Evolutionary conservation across 2,113 vertebrate genomes (phyloP).

Genomic region (Tachuris rubrigastra): DNA sequence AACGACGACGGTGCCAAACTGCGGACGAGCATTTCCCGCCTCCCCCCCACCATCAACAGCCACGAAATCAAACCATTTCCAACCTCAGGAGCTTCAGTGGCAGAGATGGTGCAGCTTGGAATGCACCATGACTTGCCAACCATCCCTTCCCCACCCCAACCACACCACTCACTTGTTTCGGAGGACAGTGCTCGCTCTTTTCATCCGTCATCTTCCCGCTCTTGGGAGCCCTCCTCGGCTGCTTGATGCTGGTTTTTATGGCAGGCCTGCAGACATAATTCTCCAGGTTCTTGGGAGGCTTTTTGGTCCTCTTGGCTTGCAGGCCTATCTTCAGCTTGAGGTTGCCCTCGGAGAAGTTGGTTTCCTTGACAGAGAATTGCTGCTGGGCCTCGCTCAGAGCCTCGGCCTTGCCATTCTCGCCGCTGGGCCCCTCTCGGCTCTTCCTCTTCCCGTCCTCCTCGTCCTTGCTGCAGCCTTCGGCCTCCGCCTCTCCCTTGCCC

Average conservation of each 20-base stretch:
- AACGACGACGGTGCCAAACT: rapidly evolving
- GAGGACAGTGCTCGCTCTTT: constrained; percentile 71
- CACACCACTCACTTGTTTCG: constrained; percentile 73
- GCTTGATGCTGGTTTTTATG: constrained; percentile 88
- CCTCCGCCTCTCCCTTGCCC: constrained; percentile 67
- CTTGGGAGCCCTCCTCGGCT: constrained; percentile 75
- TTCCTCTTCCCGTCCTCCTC: constrained; percentile 70
- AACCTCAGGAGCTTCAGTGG: not conserved
- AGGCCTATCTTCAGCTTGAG: constrained; percentile 91
- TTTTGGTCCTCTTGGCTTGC: constrained; percentile 94
- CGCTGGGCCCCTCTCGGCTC: constrained; percentile 25
- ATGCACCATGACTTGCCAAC: not conserved
- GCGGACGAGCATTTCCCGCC: not conserved
- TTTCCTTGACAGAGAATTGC: constrained; percentile 87
- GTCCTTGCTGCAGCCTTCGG: constrained; percentile 61
- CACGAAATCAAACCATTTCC: not conserved
- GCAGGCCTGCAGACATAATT: constrained; percentile 97
- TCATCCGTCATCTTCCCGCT: constrained; percentile 77
- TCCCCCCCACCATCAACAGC: not conserved
- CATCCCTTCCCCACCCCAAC: no score
- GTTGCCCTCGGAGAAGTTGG: constrained; percentile 88
- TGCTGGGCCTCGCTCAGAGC: constrained; percentile 72
- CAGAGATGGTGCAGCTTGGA: not conserved
- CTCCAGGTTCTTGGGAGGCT: constrained; percentile 96
- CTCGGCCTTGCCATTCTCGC: constrained; percentile 9